These are phyloP conservation scores for Neolamprologus kungweensis DNA, from an alignment of 2,113 vertebrate species.

Conservation along the genomic window DNA sequence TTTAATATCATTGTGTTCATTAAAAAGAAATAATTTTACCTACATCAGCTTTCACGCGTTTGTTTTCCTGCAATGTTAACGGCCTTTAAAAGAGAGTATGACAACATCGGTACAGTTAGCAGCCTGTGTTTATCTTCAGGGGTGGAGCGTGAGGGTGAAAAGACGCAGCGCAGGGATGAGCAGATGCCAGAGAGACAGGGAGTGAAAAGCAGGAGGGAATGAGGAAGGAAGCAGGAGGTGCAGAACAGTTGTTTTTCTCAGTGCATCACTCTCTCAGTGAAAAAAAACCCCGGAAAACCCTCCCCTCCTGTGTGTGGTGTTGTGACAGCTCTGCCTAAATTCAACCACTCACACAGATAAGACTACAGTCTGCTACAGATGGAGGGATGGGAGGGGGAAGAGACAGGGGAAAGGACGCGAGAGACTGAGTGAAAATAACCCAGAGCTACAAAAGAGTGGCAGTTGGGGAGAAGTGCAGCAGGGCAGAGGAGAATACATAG, in stretches of 20 bases:
- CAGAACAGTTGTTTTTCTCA: background rate
- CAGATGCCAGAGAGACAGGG: slow-evolving; percentile 21
- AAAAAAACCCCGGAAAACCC: accelerated
- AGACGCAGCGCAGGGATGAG: background rate
- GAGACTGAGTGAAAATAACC: slow-evolving; percentile 39
- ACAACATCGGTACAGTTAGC: background rate
- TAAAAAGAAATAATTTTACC: background rate
- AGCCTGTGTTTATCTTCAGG: slow-evolving; percentile 40
- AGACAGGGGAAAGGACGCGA: background rate
- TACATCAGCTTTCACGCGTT: background rate
- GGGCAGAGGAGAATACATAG: slow-evolving; percentile 5
- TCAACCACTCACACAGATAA: background rate
- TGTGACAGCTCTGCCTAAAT: slow-evolving; percentile 39
- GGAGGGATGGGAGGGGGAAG: background rate
- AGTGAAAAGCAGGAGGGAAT: background rate
- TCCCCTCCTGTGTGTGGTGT: background rate
- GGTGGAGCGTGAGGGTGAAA: slow-evolving; percentile 8
- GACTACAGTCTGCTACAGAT: slow-evolving; percentile 12
- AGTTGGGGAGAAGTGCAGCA: slow-evolving; percentile 15
- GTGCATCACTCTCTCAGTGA: background rate
- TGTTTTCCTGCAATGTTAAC: background rate
- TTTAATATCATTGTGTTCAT: background rate
- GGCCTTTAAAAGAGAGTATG: background rate
- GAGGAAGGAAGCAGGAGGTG: background rate
- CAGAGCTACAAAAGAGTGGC: slow-evolving; percentile 34